phyloP scores from a whole-genome alignment of 2,113 vertebrate genomes.

The Capreolus pygargus region DNA sequence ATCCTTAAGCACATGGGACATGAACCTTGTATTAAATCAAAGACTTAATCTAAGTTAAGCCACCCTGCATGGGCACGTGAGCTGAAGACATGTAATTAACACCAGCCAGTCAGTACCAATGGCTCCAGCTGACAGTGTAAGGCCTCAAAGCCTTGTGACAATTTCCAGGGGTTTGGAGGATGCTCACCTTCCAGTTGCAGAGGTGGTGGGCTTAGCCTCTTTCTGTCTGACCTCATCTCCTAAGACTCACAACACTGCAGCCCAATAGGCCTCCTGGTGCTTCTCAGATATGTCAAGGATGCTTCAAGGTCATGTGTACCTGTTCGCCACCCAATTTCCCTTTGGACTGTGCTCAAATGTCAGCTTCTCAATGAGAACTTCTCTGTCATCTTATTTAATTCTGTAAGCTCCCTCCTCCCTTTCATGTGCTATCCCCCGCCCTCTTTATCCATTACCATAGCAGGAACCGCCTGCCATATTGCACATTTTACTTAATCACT shows the following conservation, averaged over 20 bases:
- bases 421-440: background rate
- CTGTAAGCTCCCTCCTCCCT: background rate
- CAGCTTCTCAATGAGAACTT: background rate
- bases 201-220: background rate
- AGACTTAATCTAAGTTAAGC: constrained; percentile 73
- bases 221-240: background rate
- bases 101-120: constrained; percentile 32
- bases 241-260: background rate
- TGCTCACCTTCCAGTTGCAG: background rate
- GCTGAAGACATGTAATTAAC: constrained; percentile 70
- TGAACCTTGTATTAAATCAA: constrained; percentile 75
- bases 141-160: background rate
- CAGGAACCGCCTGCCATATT: background rate
- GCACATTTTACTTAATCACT: background rate
- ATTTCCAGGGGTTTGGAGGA: background rate
- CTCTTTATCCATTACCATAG: background rate
- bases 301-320: background rate
- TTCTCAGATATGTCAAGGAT: background rate
- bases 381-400: background rate
- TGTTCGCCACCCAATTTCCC: background rate
- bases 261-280: background rate
- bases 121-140: background rate
- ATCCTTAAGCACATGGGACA: constrained; percentile 70
- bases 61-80: constrained; percentile 49
- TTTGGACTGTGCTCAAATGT: background rate